These are phyloP conservation scores for Temnothorax unifasciatus DNA, from an alignment of 2,888 invertebrate genomes.

Conservation along the genomic window DNA sequence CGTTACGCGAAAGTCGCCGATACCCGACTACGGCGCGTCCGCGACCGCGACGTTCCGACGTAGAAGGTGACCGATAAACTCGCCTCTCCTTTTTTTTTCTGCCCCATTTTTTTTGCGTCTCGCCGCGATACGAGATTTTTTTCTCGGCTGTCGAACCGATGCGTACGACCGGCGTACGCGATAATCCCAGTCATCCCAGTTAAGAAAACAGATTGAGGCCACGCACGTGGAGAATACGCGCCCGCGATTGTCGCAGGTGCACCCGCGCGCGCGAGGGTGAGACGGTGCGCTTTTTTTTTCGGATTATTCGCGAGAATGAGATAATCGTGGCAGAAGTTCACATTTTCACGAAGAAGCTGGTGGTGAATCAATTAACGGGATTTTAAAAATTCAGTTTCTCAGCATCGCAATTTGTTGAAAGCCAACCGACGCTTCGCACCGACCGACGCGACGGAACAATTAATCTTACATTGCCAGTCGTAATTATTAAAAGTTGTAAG, in stretches of 20 bases:
- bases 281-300: neutral
- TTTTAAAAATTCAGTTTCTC: neutral
- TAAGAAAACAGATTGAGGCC: neutral
- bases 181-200: conserved; percentile 5
- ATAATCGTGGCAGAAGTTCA: neutral
- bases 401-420: neutral
- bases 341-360: neutral
- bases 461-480: neutral
- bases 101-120: conserved; percentile 17
- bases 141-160: conserved; percentile 4
- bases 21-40: neutral
- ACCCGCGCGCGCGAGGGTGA: neutral
- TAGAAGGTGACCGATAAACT: conserved; percentile 21
- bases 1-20: neutral
- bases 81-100: neutral
- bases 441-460: neutral
- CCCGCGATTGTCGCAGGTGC: neutral
- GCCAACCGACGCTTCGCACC: too few relatives aligned
- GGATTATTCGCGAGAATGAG: neutral
- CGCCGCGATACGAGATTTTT: conserved; percentile 25
- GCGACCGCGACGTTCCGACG: conserved; percentile 7
- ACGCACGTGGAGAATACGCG: neutral
- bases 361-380: neutral
- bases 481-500: conserved; percentile 10
- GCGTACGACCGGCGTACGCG: conserved; percentile 4